Base-by-base conservation (phyloP, 1,140 invertebrate species). In the Drosophila grimshawi region DNA sequence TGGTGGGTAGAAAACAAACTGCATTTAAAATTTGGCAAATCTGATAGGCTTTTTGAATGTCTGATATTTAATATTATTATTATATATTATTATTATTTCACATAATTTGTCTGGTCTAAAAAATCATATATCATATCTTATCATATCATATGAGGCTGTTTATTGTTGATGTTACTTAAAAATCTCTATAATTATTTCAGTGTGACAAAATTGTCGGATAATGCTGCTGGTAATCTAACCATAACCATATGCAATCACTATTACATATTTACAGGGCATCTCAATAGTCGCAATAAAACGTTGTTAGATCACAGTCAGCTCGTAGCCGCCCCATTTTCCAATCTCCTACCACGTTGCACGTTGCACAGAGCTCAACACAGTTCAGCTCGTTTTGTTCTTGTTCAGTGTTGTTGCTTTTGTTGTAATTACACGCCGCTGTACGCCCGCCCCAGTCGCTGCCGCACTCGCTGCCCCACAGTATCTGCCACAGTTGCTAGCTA, bases 371-470 rank as follows among this genome's bases (percentile, higher is more conserved):
- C 19, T 19, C 19, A 19, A 19, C 19, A 19, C 19, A 69, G 48
- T 29, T 59, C 59, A 73, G 85, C 85, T 83, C 78, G 80, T 89
- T 85, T 90, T 83, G 78, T 85, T 89, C 86, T 86, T 81, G 85
- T 71, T 80, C 65, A 59, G 35, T 73, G 82, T 83, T 85, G 81
- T 86, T 86, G 78, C 78, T 80, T 76, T 83, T 83, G 78, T 83
- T 83, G 80, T 83, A 83, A 83, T 83, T 83, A 83, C 78, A 78
- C 80, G 74, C 78, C 70, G 65, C 64, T 53, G 43, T 59, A 62
- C 61, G 66, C 78, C 68, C 79, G 69, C 73, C 71, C 59, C 62
- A 80, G 77, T 62, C 63, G 78, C 62, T 3, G 27, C 37, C 32
- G 64, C 46, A 19, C 19, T 19, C 19, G 19, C 2, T 19, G 19